Percentiles rank a stretch among this genome's conserved stretches.
Conservation (phyloP, 2,797 vertebrate genomes). For the Muscicapa striata region DNA sequence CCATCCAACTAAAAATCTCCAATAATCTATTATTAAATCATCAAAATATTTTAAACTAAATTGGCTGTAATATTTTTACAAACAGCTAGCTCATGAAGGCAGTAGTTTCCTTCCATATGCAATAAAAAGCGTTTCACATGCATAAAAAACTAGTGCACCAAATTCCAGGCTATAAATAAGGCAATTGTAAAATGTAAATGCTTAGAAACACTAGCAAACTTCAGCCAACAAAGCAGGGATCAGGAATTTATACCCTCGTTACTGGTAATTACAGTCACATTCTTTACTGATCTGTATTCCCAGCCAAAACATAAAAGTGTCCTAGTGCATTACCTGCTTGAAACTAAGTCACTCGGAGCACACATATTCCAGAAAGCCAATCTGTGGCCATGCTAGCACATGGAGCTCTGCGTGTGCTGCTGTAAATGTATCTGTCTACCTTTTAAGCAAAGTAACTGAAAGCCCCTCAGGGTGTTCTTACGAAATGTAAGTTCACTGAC, state of each 20-base stretch:
- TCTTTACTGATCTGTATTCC: slow-evolving; percentile 61
- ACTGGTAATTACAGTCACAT: slow-evolving; percentile 68
- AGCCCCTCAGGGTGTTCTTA: slow-evolving; percentile 68
- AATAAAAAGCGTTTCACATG: slow-evolving; percentile 49
- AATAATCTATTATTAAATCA: background rate
- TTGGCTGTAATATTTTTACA: slow-evolving; percentile 28
- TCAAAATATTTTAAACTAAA: slow-evolving; percentile 7
- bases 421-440: slow-evolving; percentile 64
- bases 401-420: slow-evolving; percentile 7
- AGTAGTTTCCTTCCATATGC: background rate
- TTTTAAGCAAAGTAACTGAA: slow-evolving; percentile 71
- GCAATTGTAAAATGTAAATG: slow-evolving; percentile 60
- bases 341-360: slow-evolving; percentile 35
- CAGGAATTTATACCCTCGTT: slow-evolving; percentile 70
- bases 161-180: slow-evolving; percentile 64
- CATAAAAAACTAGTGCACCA: slow-evolving; percentile 32
- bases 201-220: slow-evolving; percentile 57
- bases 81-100: background rate
- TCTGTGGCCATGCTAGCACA: slow-evolving; percentile 11
- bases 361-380: background rate
- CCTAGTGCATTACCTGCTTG: slow-evolving; percentile 46
- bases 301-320: slow-evolving; percentile 64
- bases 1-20: background rate
- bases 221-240: slow-evolving; percentile 47
- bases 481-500: slow-evolving; percentile 72